A percentile compares a stretch with the other conserved stretches of the same genome.
phyloP scores from a whole-genome alignment of 2,888 invertebrate genomes.

The Apamea anceps region DNA sequence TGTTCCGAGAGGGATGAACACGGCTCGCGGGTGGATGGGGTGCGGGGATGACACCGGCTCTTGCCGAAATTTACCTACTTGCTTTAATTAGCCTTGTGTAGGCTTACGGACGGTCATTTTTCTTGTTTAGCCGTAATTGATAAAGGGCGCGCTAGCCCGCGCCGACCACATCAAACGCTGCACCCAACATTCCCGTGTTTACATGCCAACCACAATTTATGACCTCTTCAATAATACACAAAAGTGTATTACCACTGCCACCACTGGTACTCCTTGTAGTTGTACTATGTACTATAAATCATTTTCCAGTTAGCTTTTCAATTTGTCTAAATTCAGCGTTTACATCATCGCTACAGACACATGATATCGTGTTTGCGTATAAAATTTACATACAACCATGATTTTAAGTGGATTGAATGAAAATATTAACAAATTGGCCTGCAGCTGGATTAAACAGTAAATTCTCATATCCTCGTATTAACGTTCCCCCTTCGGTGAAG shows the following conservation, averaged over 20 bases:
- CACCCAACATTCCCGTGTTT: slow-evolving; percentile 69
- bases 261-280: neutral
- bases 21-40: slow-evolving; percentile 62
- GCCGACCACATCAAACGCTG: slow-evolving; percentile 77
- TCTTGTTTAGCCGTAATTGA: slow-evolving; percentile 90
- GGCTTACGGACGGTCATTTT: slow-evolving; percentile 87
- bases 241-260: slow-evolving; percentile 24
- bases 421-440: slow-evolving; percentile 90
- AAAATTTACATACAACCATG: slow-evolving; percentile 77
- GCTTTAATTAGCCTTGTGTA: slow-evolving; percentile 88
- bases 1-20: slow-evolving; percentile 77
- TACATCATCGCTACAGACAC: slow-evolving; percentile 48
- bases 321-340: slow-evolving; percentile 64
- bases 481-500: slow-evolving; percentile 87
- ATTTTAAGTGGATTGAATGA: slow-evolving; percentile 90
- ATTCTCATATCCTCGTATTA: slow-evolving; percentile 90
- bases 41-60: slow-evolving; percentile 75
- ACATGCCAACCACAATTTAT: slow-evolving; percentile 60
- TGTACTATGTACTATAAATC: slow-evolving; percentile 27
- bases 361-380: slow-evolving; percentile 65
- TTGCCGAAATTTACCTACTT: slow-evolving; percentile 87
- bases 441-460: slow-evolving; percentile 90
- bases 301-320: slow-evolving; percentile 58
- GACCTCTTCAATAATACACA: slow-evolving; percentile 45
- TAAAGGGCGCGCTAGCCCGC: slow-evolving; percentile 81